These are phyloP conservation scores for Plodia interpunctella DNA, from an alignment of 1,140 invertebrate genomes.

Conservation along the genomic window DNA sequence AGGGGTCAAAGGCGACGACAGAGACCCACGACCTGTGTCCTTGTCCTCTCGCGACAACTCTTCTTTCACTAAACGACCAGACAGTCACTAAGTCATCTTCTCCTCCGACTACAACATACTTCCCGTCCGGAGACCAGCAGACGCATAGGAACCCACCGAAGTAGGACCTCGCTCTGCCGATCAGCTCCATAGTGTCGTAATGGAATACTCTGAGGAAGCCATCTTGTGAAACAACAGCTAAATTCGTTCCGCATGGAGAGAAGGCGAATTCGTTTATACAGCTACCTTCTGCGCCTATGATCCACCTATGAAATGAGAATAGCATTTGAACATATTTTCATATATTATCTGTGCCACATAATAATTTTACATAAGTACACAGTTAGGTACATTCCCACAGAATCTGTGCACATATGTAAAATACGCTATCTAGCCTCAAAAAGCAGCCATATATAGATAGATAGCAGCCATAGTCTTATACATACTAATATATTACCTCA, in stretches of 20 bases:
- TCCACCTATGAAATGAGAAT: conserved; percentile 77
- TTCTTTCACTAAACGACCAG: conserved; percentile 95
- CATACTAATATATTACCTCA: too few species aligned
- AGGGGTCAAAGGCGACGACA: conserved; percentile 97
- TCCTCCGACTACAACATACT: conserved; percentile 96
- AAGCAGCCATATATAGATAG: too few species aligned
- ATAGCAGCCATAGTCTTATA: too few species aligned
- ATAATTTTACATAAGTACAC: too few species aligned
- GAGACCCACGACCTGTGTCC: conserved; percentile 98
- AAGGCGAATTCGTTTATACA: conserved; percentile 98
- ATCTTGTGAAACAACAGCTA: conserved; percentile 97
- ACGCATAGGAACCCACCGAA: conserved; percentile 98
- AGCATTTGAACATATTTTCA: too few species aligned
- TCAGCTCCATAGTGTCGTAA: conserved; percentile 97
- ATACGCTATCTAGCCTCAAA: too few species aligned
- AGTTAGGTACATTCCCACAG: too few species aligned
- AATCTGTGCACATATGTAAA: too few species aligned
- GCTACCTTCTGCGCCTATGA: conserved; percentile 88
- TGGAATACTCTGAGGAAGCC: conserved; percentile 97
- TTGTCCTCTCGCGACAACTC: conserved; percentile 96
- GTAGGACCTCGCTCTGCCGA: conserved; percentile 94
- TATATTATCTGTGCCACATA: too few species aligned
- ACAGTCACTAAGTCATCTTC: conserved; percentile 99
- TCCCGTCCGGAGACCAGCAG: conserved; percentile 98
- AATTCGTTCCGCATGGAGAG: conserved; percentile 93